Evolutionary conservation across 2,797 vertebrate species (phyloP).

Genomic region (Amazona finschi): DNA sequence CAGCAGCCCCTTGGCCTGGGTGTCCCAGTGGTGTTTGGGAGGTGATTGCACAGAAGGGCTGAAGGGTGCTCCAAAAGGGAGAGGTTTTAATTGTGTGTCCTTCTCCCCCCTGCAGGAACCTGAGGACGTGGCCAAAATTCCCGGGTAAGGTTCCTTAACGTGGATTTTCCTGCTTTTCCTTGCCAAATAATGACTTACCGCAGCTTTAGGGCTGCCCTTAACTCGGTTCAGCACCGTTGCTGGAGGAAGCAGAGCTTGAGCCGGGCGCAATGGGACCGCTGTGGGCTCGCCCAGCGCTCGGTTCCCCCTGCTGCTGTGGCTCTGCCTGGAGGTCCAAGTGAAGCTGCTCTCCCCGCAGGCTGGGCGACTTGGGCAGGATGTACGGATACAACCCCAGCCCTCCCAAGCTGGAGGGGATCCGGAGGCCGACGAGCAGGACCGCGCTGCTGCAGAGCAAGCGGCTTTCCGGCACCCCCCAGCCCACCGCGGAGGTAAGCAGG

Average conservation of each 20-base stretch:
- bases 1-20: not conserved
- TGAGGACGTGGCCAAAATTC: constrained; percentile 74
- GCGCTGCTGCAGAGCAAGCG: constrained; percentile 68
- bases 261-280: not conserved
- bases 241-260: not conserved
- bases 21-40: not conserved
- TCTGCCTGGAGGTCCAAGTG: fast-evolving
- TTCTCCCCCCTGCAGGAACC: constrained; percentile 75
- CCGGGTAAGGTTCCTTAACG: constrained; percentile 8
- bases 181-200: no score
- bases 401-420: constrained; percentile 67
- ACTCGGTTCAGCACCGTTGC: fast-evolving
- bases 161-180: fast-evolving
- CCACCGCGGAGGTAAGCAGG: constrained; percentile 41
- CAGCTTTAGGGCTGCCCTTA: not conserved
- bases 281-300: not conserved
- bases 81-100: not conserved
- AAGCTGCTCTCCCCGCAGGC: not conserved
- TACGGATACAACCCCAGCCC: constrained; percentile 78
- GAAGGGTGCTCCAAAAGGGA: not conserved
- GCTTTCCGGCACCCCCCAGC: not conserved
- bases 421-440: constrained; percentile 68
- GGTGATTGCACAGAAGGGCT: fast-evolving
- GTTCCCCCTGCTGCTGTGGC: not conserved
- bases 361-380: constrained; percentile 21